Evolutionary conservation across 1,140 invertebrate genomes (phyloP), one percentile per base, ranked within the genome.

Genomic region (Sycophaga agraensis): DNA sequence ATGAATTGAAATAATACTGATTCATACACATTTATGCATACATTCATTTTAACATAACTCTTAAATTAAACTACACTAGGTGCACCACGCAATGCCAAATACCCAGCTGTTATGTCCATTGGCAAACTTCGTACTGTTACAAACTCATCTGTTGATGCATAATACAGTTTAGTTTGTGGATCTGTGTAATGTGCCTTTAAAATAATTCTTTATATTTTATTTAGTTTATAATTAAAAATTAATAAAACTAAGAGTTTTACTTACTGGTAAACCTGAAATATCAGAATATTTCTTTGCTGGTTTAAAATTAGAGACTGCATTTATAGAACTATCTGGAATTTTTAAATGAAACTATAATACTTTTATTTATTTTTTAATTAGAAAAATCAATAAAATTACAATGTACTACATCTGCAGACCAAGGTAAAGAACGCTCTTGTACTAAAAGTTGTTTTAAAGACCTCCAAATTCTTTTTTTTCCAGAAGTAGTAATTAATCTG

Each of bases 281-380:
- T 97, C 94, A 0, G 94, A 96, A 79, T 96, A 96, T 71, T 96
- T 96, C 74, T 95, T 95, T 2, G 91, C 86, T 22, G 94, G 94
- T 75, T 88, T 90, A 67, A 95, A 93, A 57, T 92, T 92, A 35
- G 93, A 93, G 17, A 93, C 93, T 31, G 92, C 92, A 82, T 95
- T 94, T 61, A 97, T 90, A 39, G 86, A 87, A 72, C 88, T 89
- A 78, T 92, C 90, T 91, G 72, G 56, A 85, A 70, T 63, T 67
- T 65, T 70, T 58, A 69, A 66, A 51, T 28, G 16, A 4, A 43
- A 49, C 37, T 43, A 59, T 49, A 24, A 40, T 37, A 35, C 24
- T 12, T n/a, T 21, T 55, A 42, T 7, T 37, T 43, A 12, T n/a
- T 28, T 35, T 17, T 19, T 40, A 22, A 14, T 37, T 49, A 34